A percentile compares a stretch with the other conserved stretches of the same genome.
These are phyloP conservation scores for Lindbergichthys nudifrons DNA, from an alignment of 2,797 vertebrate genomes.

Conservation along the genomic window DNA sequence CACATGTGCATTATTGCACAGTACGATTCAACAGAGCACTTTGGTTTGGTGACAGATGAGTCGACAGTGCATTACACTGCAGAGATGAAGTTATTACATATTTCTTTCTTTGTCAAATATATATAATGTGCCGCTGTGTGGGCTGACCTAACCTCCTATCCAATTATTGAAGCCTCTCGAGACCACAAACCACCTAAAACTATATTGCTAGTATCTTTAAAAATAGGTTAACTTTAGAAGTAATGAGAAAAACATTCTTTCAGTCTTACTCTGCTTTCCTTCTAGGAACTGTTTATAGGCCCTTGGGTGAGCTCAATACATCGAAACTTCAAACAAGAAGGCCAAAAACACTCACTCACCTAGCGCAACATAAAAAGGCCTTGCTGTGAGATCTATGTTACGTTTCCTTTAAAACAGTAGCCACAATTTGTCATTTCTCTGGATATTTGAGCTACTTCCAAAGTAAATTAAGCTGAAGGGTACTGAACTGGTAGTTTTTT, in stretches of 20 bases:
- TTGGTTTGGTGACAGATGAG: constrained; percentile 44
- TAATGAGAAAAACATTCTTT: constrained; percentile 21
- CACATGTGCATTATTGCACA: constrained; percentile 20
- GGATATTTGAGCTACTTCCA: constrained; percentile 13
- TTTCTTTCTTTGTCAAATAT: constrained; percentile 5
- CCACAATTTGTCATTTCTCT: background rate
- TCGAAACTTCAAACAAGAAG: background rate
- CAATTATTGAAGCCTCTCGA: constrained; percentile 4
- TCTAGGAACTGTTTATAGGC: background rate
- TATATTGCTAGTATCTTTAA: constrained; percentile 16
- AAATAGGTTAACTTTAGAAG: background rate
- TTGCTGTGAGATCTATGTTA: background rate
- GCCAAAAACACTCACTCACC: background rate
- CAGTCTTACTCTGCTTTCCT: background rate
- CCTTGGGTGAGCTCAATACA: background rate
- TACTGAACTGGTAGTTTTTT: background rate
- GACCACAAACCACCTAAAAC: constrained; percentile 18
- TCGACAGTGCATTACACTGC: constrained; percentile 7
- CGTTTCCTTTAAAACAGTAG: background rate
- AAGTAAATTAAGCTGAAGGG: constrained; percentile 2
- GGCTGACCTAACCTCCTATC: background rate
- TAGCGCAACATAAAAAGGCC: background rate
- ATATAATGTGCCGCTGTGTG: constrained; percentile 6
- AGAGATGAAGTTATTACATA: constrained; percentile 15
- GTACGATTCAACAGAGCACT: constrained; percentile 19